Evolutionary conservation across 2,113 vertebrate species (phyloP).

Genomic region (Barbus barbus): DNA sequence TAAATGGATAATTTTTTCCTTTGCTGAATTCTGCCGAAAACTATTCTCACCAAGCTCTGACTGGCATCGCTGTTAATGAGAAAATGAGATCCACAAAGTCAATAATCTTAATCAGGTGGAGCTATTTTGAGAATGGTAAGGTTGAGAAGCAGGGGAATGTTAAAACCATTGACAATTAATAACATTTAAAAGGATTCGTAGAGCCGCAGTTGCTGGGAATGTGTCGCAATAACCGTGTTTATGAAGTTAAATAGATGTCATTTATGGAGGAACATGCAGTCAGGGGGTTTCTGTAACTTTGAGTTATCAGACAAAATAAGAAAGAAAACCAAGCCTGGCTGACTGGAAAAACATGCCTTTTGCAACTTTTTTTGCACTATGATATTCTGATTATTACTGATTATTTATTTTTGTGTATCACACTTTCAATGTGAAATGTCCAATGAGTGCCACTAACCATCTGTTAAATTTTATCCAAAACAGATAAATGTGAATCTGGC

Average conservation of each 20-base stretch:
- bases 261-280: conserved; percentile 14
- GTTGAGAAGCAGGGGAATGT: not conserved
- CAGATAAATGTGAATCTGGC: no score
- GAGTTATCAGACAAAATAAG: conserved; percentile 25
- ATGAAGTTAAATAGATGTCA: not conserved
- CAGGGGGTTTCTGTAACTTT: not conserved
- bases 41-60: conserved; percentile 15
- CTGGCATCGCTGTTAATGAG: conserved; percentile 5
- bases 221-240: not conserved
- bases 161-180: not conserved
- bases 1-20: not conserved
- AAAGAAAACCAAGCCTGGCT: not conserved
- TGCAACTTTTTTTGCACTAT: not conserved
- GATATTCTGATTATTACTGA: no score
- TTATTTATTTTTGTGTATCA: not conserved
- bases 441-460: not conserved
- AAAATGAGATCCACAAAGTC: conserved; percentile 21
- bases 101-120: conserved; percentile 7
- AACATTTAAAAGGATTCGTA: not conserved
- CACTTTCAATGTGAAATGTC: not conserved
- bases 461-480: no score
- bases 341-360: not conserved
- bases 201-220: not conserved
- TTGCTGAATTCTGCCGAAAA: not conserved
- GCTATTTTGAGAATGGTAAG: conserved; percentile 2